Evolutionary conservation across 2,113 vertebrate genomes (phyloP).

Genomic region (Strix uralensis): DNA sequence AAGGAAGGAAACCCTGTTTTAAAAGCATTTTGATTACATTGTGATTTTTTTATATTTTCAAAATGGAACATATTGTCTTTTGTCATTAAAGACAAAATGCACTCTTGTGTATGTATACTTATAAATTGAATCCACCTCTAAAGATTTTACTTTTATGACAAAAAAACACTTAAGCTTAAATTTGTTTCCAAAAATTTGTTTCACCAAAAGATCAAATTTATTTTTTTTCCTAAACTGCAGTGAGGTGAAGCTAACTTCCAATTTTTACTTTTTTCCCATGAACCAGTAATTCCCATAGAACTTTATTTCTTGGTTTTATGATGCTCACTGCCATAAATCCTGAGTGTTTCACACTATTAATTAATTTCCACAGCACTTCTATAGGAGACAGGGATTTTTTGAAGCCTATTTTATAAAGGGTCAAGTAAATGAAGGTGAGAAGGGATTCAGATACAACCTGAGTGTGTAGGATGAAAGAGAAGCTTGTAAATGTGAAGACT

Average conservation of each 20-base stretch:
- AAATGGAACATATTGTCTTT: not conserved
- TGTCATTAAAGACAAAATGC: not conserved
- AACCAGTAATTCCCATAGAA: not conserved
- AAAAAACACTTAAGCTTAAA: not conserved
- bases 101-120: not conserved
- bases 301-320: not conserved
- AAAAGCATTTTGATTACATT: not conserved
- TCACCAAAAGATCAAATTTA: not conserved
- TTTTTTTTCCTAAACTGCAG: not conserved
- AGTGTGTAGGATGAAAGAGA: not conserved
- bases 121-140: not conserved
- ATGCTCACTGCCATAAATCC: not conserved
- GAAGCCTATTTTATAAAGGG: not conserved
- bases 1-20: not conserved
- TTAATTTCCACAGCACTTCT: not conserved
- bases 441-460: not conserved
- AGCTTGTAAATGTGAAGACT: not conserved
- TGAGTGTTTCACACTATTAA: not conserved
- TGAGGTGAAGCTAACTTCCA: not conserved
- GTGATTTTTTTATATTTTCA: not conserved
- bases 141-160: not conserved
- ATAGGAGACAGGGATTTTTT: not conserved
- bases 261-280: rapidly evolving
- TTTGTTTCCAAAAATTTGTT: not conserved
- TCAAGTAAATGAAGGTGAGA: not conserved